phyloP scores from a whole-genome alignment of 2,113 vertebrate genomes.

The Pelusios castaneus region DNA sequence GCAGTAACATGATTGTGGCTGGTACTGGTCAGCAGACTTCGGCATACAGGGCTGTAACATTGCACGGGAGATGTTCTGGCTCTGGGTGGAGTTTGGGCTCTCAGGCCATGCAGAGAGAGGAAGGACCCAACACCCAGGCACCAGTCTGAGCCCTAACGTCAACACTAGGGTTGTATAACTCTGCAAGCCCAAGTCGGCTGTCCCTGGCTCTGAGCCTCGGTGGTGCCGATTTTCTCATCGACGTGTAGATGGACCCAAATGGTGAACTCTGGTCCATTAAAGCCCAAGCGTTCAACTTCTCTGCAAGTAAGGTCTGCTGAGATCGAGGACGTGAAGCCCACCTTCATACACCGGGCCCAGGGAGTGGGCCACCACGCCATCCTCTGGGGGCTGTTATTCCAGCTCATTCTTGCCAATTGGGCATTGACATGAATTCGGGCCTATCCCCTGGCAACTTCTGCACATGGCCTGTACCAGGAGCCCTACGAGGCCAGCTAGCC shows the following conservation, averaged over 20 bases:
- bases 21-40: background rate
- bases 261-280: fast-evolving
- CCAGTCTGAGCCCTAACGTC: background rate
- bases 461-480: background rate
- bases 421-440: background rate
- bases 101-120: background rate
- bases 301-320: background rate
- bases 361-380: background rate
- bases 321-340: too few species aligned
- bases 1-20: background rate
- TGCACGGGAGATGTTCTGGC: background rate
- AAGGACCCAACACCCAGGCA: background rate
- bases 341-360: fast-evolving
- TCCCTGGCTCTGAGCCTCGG: background rate
- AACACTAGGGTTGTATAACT: background rate
- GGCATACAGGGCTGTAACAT: background rate
- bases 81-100: background rate
- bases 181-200: background rate
- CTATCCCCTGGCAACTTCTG: fast-evolving
- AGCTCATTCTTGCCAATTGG: background rate
- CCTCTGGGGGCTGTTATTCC: background rate
- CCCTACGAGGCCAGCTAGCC: background rate
- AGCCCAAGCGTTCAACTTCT: background rate
- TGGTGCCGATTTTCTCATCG: background rate
- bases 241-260: background rate